Percentiles rank a stretch among this genome's conserved stretches.
These are phyloP conservation scores for Euzetes globulus DNA, from an alignment of 2,888 invertebrate species.

Conservation along the genomic window DNA sequence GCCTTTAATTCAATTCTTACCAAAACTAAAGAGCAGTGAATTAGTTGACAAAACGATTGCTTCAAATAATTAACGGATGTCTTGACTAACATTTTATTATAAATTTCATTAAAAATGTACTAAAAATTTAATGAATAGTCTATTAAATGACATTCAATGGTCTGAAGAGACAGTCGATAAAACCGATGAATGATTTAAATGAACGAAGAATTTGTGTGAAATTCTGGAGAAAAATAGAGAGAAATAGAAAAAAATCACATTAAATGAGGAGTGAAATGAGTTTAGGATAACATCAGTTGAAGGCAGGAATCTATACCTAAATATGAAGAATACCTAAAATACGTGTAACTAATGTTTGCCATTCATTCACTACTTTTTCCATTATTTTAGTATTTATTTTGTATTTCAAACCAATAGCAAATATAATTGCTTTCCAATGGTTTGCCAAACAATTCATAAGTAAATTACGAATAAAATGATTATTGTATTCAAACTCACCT, in stretches of 20 bases:
- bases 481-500: not conserved
- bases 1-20: not conserved
- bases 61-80: not conserved
- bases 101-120: not conserved
- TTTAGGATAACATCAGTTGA: not conserved
- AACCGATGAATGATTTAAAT: not conserved
- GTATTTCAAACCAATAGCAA: no score
- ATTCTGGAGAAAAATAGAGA: not conserved
- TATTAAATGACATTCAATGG: not conserved
- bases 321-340: not conserved
- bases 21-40: not conserved
- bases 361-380: not conserved
- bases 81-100: slow-evolving; percentile 9
- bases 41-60: not conserved
- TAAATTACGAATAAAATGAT: not conserved
- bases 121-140: not conserved
- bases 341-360: not conserved
- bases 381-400: not conserved
- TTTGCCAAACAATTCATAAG: not conserved
- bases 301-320: no score
- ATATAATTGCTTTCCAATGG: not conserved
- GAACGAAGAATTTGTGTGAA: not conserved
- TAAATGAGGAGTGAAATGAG: not conserved
- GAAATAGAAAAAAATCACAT: not conserved
- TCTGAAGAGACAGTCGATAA: not conserved